Evolutionary conservation across 1,140 invertebrate genomes (phyloP), one percentile per base, ranked within the genome.

Genomic region (Periplaneta americana): DNA sequence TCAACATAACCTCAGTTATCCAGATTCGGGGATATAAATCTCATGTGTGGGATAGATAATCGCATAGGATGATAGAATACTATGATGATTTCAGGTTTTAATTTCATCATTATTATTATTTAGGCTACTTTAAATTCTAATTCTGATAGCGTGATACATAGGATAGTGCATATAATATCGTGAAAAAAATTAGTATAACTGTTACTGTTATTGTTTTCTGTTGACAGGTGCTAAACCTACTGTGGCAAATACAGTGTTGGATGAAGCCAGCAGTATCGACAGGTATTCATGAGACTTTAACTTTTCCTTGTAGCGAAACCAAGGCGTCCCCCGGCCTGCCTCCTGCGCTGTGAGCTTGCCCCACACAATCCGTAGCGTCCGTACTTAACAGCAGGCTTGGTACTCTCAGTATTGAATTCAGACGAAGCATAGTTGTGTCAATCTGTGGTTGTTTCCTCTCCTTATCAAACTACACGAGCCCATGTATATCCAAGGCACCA

Each of bases 161-260:
- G n/a, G n/a, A n/a, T n/a, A n/a, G n/a, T n/a, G n/a, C n/a, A n/a
- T n/a, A n/a, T n/a, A n/a, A n/a, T n/a, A n/a, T n/a, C n/a, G n/a
- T n/a, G n/a, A n/a, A n/a, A n/a, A n/a, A n/a, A n/a, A 75, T 13
- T 8, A 32, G 31, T 75, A 34, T 77, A 31, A 31, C 31, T 78
- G 17, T 36, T 36, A 13, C 22, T 75, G 8, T 34, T 78, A 0
- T 31, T 78, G 22, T 76, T 78, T 13, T 78, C 2, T 78, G 13
- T 78, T 78, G 35, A 32, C 77, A 78, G 77, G 77, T 31, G 39
- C 35, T 9, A 78, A 78, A 48, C 77, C 77, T 37, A 48, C 77
- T 22, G 77, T 78, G n/a, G 39, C 77, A 13, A 78, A 78, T 31
- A 78, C 77, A 13, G 77, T 78, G 39, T 15, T 36, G 39, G 77